Conservation (phyloP, 2,113 vertebrate genomes). For the Silurus asotus region DNA sequence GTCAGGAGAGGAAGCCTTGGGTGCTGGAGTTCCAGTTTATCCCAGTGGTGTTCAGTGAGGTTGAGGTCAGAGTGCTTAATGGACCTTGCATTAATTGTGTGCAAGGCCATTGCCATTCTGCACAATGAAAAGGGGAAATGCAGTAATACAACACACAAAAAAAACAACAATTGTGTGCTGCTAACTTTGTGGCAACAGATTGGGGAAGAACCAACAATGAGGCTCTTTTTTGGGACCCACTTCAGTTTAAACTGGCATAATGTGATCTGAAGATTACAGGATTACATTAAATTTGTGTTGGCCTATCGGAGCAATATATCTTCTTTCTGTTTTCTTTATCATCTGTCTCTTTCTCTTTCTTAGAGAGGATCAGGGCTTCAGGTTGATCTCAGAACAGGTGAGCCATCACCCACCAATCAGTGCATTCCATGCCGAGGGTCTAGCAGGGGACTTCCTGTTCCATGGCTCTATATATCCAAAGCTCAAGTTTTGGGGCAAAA, state of each 20-base stretch:
- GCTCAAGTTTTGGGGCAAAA: slow-evolving; percentile 91
- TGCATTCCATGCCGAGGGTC: slow-evolving; percentile 85
- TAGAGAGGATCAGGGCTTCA: slow-evolving; percentile 86
- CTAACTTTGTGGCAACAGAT: not conserved
- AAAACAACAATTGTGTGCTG: not conserved
- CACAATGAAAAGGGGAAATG: not conserved
- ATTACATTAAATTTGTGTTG: not conserved
- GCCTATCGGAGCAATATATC: slow-evolving; percentile 8
- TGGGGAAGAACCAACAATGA: not conserved
- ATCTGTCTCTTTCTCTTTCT: slow-evolving; percentile 4
- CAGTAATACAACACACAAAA: not conserved
- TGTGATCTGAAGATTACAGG: not conserved
- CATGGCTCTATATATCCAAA: slow-evolving; percentile 92
- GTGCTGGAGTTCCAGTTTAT: not conserved
- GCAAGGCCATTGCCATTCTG: not conserved
- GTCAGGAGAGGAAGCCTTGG: not conserved
- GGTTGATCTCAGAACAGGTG: slow-evolving; percentile 86
- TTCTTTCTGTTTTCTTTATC: slow-evolving; percentile 25
- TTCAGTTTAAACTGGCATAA: not conserved
- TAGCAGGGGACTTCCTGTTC: slow-evolving; percentile 83
- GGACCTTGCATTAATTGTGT: not conserved
- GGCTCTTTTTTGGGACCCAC: not conserved
- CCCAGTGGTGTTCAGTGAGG: no score
- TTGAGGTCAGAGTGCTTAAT: not conserved
- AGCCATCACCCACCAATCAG: slow-evolving; percentile 89